Percentiles rank a stretch among this genome's conserved stretches.
Evolutionary conservation across 37 sponge, comb jelly and placozoan genomes (phyloP).

Genomic region (Halichondria panicea): DNA sequence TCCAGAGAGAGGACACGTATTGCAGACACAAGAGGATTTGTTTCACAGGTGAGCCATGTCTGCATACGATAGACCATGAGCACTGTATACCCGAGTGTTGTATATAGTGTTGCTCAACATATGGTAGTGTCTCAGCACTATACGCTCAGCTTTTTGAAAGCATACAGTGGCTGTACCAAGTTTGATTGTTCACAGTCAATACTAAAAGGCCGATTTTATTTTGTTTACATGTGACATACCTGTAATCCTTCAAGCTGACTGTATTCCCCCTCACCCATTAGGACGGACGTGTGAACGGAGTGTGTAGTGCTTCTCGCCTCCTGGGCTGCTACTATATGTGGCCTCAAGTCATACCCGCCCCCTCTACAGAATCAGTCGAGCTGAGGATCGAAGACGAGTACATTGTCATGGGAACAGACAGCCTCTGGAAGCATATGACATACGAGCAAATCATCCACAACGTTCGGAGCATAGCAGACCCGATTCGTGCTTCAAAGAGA

Average conservation of each 20-base stretch:
- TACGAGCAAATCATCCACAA: conserved; percentile 45
- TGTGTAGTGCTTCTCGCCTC: conserved; percentile 54
- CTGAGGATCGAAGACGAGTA: conserved; percentile 60
- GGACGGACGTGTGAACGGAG: conserved; percentile 70
- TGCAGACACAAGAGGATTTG: conserved; percentile 49
- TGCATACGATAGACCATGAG: neutral
- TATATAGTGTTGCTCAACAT: no score
- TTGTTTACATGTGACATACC: no score
- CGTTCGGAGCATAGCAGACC: conserved; percentile 6
- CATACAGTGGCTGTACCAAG: no score
- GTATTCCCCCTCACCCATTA: no score
- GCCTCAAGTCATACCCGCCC: conserved; percentile 79
- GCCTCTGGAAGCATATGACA: conserved; percentile 68
- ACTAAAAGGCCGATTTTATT: no score
- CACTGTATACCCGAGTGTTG: neutral
- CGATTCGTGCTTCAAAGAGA: conserved; percentile 60
- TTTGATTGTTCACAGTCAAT: no score
- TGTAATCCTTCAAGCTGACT: no score
- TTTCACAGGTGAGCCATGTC: conserved; percentile 66
- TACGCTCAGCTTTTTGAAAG: no score
- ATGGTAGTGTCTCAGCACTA: no score
- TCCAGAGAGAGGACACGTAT: conserved; percentile 62
- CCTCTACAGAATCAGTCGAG: conserved; percentile 54
- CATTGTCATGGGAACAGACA: conserved; percentile 69
- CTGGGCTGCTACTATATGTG: conserved; percentile 74